These are phyloP conservation scores for Phalacrocorax brasilianus DNA, from an alignment of 2,113 vertebrate genomes.

Conservation along the genomic window DNA sequence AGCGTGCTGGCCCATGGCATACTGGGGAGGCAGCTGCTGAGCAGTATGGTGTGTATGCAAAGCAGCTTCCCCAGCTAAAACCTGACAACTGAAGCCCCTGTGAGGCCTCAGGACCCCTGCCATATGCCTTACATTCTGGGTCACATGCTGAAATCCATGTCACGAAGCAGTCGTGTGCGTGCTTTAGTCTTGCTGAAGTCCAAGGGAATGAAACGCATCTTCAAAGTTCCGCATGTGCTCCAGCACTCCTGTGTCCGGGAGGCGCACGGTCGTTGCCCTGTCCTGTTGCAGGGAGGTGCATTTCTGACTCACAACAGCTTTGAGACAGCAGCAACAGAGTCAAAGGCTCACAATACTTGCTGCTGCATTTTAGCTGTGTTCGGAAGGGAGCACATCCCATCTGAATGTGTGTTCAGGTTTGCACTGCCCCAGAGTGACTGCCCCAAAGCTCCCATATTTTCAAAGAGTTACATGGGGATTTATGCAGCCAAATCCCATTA, in stretches of 20 bases:
- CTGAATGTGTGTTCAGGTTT: neutral
- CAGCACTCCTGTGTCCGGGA: neutral
- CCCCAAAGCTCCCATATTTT: constrained; percentile 34
- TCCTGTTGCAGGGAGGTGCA: neutral
- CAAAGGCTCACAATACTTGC: neutral
- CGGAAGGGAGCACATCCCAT: neutral
- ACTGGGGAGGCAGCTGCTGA: neutral
- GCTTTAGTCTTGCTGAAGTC: neutral
- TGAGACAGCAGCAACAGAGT: neutral
- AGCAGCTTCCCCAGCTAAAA: neutral
- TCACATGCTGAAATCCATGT: neutral
- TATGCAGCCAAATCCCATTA: constrained; percentile 60
- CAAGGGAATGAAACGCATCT: neutral
- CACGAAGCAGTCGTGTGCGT: neutral
- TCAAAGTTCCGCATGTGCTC: neutral
- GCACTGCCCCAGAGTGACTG: neutral
- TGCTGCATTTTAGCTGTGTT: neutral
- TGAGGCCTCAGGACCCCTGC: neutral
- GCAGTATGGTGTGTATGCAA: neutral
- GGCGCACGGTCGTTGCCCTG: neutral
- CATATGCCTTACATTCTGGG: accelerated
- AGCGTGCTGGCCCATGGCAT: accelerated
- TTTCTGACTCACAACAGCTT: neutral
- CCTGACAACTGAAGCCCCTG: neutral
- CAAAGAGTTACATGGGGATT: constrained; percentile 65